Evolutionary conservation across 64 coral and sea anemone species (phyloP), one percentile per base, ranked within the genome.

Genomic region (Montipora cactus): DNA sequence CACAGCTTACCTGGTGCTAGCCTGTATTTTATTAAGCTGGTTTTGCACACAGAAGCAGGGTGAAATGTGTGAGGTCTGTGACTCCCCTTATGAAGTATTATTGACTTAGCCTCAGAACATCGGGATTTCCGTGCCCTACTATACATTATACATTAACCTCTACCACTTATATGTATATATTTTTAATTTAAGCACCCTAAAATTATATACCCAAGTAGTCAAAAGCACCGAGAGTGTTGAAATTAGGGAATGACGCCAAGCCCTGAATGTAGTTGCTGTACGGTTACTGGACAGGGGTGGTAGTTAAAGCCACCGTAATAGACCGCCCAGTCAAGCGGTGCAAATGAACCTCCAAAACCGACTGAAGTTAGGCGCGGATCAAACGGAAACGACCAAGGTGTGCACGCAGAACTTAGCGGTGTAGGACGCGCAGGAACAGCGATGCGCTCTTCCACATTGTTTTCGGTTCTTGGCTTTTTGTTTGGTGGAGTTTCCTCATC

Each of bases 391-490:
- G 74, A 11, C 58, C 50, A 20, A n/a, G 50, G 44, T 5, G 25
- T 16, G 23, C 55, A 79, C 0, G 20, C 73, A 81, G 89, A 44
- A 48, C 50, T 78, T 4, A 90, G 14, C 23, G 90, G 80, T 10
- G 70, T 85, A 4, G 90, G 90, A 21, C 90, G 80, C 59, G 82
- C 66, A 51, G 64, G 82, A 22, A 92, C 3, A 67, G 49, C 19
- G 11, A 44, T 45, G 15, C 45, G 55, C 7, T 47, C 90, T 59
- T 74, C 53, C 7, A 66, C 58, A 67, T 85, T 57, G n/a, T 25
- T 45, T 4, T 92, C 82, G 7, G 50, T 47, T 37, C 76, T 92
- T 67, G 16, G 81, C 46, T 55, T 61, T 51, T 62, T 59, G 46
- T 12, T 86, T 13, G 19, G 66, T 37, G 7, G 70, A 67, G 37